A percentile compares a stretch with the other conserved stretches of the same genome.
phyloP scores from a whole-genome alignment of 2,888 invertebrate genomes.

The Marronus borbonicus region DNA sequence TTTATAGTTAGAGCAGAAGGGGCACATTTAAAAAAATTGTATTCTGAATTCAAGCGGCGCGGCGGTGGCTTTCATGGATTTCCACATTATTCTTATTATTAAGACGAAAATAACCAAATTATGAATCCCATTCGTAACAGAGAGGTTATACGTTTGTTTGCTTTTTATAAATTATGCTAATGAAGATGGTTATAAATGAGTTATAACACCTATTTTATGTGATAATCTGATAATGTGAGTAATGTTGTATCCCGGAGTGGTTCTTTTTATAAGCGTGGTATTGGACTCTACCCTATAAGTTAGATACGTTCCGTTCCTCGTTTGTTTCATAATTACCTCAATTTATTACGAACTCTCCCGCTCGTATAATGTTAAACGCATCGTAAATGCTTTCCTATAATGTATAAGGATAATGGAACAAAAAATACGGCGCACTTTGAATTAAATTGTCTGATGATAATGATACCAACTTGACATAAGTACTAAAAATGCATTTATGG shows the following conservation, averaged over 20 bases:
- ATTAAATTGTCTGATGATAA: too few species aligned
- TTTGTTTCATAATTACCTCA: slow-evolving; percentile 26
- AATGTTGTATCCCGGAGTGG: slow-evolving; percentile 20
- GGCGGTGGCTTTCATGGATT: slow-evolving; percentile 2
- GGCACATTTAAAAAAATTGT: background rate
- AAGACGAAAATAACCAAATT: slow-evolving; percentile 28
- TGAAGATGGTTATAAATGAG: slow-evolving; percentile 35
- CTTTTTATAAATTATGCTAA: slow-evolving; percentile 40
- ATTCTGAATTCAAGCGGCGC: background rate
- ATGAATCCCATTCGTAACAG: slow-evolving; percentile 30
- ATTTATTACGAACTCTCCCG: slow-evolving; percentile 16
- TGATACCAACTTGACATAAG: too few species aligned
- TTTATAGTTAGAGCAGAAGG: background rate
- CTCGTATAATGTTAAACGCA: background rate
- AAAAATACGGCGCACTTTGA: too few species aligned
- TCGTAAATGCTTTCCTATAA: too few species aligned
- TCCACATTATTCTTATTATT: slow-evolving; percentile 8
- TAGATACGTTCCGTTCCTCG: slow-evolving; percentile 19
- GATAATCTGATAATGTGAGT: slow-evolving; percentile 39
- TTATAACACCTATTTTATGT: slow-evolving; percentile 31
- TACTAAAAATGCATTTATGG: too few species aligned
- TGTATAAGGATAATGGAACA: too few species aligned
- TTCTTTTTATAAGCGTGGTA: background rate
- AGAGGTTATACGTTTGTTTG: slow-evolving; percentile 37
- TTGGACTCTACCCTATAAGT: background rate